Percentiles rank a stretch among this genome's conserved stretches.
These are phyloP conservation scores for Strix occidentalis DNA, from an alignment of 2,797 vertebrate species.

Conservation along the genomic window DNA sequence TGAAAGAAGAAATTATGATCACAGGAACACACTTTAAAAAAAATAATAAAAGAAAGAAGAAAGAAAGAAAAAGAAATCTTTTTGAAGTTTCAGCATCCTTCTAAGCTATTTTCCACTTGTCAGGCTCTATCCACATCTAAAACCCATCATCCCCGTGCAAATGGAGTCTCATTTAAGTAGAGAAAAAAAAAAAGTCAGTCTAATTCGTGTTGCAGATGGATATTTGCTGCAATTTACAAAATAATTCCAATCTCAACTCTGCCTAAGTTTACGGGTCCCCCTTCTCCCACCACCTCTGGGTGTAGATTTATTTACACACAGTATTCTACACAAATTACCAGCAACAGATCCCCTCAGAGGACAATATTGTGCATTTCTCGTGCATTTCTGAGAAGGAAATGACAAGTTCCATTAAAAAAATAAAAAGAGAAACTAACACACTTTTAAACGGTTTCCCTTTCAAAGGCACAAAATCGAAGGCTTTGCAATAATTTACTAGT, in stretches of 20 bases:
- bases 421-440: not conserved
- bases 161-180: not conserved
- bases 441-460: not conserved
- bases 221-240: slow-evolving; percentile 12
- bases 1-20: slow-evolving; percentile 61
- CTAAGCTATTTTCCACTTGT: slow-evolving; percentile 89
- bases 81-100: slow-evolving; percentile 81
- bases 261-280: not conserved
- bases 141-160: slow-evolving; percentile 59
- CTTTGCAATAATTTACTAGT: not conserved
- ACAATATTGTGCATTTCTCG: not conserved
- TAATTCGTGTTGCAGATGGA: not conserved
- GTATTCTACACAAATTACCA: not conserved
- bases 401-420: not conserved
- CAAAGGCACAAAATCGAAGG: not conserved
- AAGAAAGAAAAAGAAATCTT: slow-evolving; percentile 43
- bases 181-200: not conserved
- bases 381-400: not conserved
- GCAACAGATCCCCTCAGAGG: not conserved
- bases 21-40: slow-evolving; percentile 6
- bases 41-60: not conserved
- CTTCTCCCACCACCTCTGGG: not conserved
- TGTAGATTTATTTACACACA: slow-evolving; percentile 7
- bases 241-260: not conserved
- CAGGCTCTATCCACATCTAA: slow-evolving; percentile 84